Evolutionary conservation across 2,797 vertebrate genomes (phyloP).

Genomic region (Lacerta viridis): DNA sequence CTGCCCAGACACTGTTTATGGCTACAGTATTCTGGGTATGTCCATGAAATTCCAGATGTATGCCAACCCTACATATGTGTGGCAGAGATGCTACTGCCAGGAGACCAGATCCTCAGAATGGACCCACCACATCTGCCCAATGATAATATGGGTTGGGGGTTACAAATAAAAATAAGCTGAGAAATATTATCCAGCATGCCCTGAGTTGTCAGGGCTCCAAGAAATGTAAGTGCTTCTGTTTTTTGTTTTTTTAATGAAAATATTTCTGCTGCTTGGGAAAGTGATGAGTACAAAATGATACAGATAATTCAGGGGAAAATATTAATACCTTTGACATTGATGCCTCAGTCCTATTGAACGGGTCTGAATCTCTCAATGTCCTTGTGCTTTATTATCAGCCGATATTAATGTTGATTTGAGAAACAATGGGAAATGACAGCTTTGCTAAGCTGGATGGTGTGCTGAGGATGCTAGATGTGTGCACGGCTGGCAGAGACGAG

Average conservation of each 20-base stretch:
- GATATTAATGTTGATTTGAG: constrained; percentile 55
- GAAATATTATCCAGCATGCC: no score
- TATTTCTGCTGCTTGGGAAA: background rate
- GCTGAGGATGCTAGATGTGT: background rate
- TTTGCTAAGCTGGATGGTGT: constrained; percentile 32
- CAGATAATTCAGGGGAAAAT: constrained; percentile 46
- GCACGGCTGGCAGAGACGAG: constrained; percentile 75
- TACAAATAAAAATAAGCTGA: background rate
- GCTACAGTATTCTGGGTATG: no score
- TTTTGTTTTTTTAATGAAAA: background rate
- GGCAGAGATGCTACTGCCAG: no score
- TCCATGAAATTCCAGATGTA: no score
- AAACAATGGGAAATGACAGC: constrained; percentile 57
- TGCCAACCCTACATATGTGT: no score
- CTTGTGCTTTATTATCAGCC: constrained; percentile 40
- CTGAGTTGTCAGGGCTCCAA: background rate
- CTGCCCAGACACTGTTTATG: no score
- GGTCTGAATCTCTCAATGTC: constrained; percentile 32
- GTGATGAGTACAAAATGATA: background rate
- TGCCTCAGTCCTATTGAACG: background rate
- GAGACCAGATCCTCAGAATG: no score
- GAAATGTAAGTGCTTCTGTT: background rate
- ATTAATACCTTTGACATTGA: background rate
- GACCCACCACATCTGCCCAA: background rate
- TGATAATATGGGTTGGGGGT: no score